Percentiles rank a stretch among this genome's conserved stretches.
Evolutionary conservation across 2,797 vertebrate genomes (phyloP).

Genomic region (Coranthus polyacanthus): DNA sequence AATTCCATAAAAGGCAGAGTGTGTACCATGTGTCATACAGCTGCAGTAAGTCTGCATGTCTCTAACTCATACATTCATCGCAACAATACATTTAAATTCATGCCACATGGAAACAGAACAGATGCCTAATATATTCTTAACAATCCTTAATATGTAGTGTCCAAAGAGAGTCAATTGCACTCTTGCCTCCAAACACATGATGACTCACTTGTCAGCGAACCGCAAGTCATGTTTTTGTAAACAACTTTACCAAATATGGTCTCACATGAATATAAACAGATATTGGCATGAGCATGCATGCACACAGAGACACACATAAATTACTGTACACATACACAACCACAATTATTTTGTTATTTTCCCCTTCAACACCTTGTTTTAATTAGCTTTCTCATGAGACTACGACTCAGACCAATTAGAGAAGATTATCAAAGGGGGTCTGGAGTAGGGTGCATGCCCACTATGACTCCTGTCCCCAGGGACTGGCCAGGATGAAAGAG

Average conservation of each 20-base stretch:
- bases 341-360: constrained; percentile 76
- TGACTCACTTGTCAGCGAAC: constrained; percentile 44
- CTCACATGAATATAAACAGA: constrained; percentile 32
- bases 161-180: constrained; percentile 23
- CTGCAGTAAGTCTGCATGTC: constrained; percentile 47
- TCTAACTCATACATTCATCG: constrained; percentile 12
- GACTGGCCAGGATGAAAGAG: constrained; percentile 78
- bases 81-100: too few species aligned
- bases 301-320: constrained; percentile 15
- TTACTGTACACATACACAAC: constrained; percentile 26
- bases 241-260: constrained; percentile 34
- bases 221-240: constrained; percentile 59
- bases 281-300: constrained; percentile 12
- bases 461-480: constrained; percentile 72
- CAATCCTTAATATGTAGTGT: neutral
- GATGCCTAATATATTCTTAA: constrained; percentile 1
- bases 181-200: constrained; percentile 27
- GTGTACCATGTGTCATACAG: constrained; percentile 49
- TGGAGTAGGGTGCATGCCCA: constrained; percentile 77
- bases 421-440: constrained; percentile 83
- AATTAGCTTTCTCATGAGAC: constrained; percentile 86
- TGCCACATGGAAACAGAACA: neutral
- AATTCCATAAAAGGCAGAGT: constrained; percentile 50
- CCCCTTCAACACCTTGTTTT: constrained; percentile 82
- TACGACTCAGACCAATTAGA: constrained; percentile 82